A percentile compares a stretch with the other conserved stretches of the same genome.
Evolutionary conservation across 2,113 vertebrate species (phyloP).

Genomic region (Murina feae): DNA sequence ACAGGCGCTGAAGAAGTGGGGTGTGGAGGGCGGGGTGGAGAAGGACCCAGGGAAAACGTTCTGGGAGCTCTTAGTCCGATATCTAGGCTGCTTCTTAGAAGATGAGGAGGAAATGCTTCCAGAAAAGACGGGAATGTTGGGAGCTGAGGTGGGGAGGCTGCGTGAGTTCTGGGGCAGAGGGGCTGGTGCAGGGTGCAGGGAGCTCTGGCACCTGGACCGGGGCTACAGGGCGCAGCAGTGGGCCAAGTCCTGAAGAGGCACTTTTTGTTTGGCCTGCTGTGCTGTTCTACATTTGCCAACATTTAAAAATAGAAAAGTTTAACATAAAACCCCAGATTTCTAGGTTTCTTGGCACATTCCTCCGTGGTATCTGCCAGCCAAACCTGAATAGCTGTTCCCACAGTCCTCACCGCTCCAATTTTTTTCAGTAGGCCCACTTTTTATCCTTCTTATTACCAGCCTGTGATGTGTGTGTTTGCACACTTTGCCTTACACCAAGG

Average conservation of each 20-base stretch:
- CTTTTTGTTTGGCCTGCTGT: neutral
- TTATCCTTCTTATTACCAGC: neutral
- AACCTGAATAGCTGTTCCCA: neutral
- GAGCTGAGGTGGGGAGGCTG: no score
- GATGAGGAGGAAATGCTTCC: neutral
- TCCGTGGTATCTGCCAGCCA: neutral
- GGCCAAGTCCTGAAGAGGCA: neutral
- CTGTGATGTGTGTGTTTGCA: neutral
- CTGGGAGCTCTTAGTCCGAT: neutral
- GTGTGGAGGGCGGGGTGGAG: neutral
- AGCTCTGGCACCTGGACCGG: neutral
- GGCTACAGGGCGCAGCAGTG: neutral
- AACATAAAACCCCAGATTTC: neutral
- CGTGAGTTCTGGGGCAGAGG: neutral
- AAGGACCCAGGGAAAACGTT: neutral
- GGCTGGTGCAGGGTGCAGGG: neutral
- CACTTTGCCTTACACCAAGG: no score
- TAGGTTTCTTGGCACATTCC: neutral
- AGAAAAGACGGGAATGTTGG: neutral
- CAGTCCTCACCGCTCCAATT: no score
- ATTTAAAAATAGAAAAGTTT: conserved; percentile 7
- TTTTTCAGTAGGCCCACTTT: neutral
- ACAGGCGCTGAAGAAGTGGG: neutral
- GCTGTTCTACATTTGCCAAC: neutral
- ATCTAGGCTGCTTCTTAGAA: no score